Percentiles rank a stretch among this genome's conserved stretches.
Evolutionary conservation across 2,113 vertebrate genomes (phyloP).

Genomic region (Pelodiscus sinensis): DNA sequence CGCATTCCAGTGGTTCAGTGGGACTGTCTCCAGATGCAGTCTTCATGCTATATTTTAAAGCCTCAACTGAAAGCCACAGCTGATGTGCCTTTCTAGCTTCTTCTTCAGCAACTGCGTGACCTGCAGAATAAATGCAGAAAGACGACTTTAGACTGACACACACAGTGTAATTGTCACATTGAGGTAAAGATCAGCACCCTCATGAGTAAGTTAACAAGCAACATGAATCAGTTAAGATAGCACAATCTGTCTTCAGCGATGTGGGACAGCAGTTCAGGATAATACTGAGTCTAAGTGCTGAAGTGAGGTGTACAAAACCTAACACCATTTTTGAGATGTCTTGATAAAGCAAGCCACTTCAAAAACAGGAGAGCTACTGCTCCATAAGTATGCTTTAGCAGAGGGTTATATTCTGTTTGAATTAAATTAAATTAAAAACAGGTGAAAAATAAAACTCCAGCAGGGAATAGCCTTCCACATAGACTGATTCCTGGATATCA

Average conservation of each 20-base stretch:
- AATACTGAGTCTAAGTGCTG: neutral
- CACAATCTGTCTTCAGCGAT: neutral
- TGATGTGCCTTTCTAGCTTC: constrained; percentile 92
- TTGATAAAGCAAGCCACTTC: too few relatives aligned
- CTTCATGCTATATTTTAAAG: constrained; percentile 86
- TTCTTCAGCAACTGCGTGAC: constrained; percentile 90
- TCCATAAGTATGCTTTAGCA: neutral
- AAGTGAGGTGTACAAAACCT: neutral
- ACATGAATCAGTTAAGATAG: neutral
- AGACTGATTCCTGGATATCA: too few relatives aligned
- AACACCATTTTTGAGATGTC: neutral
- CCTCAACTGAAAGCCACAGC: constrained; percentile 96
- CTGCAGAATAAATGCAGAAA: constrained; percentile 68
- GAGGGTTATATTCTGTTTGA: too few relatives aligned
- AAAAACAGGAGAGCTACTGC: neutral
- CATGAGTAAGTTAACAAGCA: neutral
- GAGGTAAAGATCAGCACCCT: neutral
- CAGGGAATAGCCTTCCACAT: too few relatives aligned
- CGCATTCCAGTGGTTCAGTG: constrained; percentile 83
- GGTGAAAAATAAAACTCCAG: too few relatives aligned
- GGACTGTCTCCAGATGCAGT: constrained; percentile 80
- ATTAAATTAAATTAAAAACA: too few relatives aligned
- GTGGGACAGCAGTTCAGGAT: neutral
- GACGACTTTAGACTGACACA: neutral
- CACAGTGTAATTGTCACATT: fast-evolving